phyloP scores from a whole-genome alignment of 2,113 vertebrate genomes.

The Aptenodytes patagonicus region DNA sequence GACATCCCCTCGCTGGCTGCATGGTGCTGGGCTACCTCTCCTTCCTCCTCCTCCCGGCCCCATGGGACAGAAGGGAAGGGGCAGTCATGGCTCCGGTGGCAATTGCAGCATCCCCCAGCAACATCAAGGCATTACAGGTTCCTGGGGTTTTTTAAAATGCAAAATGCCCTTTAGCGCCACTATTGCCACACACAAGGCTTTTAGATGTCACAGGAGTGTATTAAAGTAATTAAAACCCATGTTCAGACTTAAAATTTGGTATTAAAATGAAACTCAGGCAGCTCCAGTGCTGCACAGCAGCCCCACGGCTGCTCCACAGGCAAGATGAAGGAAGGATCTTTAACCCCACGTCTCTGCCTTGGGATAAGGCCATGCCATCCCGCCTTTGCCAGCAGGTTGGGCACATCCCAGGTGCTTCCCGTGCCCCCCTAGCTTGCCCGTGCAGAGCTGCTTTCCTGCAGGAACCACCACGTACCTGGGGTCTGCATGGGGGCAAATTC shows the following conservation, averaged over 20 bases:
- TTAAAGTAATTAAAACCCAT: background rate
- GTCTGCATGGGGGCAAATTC: background rate
- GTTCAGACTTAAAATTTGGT: background rate
- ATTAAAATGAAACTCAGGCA: background rate
- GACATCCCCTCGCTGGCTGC: background rate
- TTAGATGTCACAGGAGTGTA: background rate
- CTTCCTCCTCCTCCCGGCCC: background rate
- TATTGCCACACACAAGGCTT: background rate
- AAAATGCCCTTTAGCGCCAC: background rate
- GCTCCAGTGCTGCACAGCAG: background rate
- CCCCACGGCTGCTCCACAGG: background rate
- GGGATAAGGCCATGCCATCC: background rate
- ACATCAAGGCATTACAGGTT: background rate
- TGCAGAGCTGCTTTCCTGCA: background rate
- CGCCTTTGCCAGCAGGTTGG: background rate
- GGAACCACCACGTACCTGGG: fast-evolving
- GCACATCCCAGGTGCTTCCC: fast-evolving
- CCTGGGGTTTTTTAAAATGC: background rate
- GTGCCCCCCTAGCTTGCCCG: background rate
- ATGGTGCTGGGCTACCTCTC: background rate
- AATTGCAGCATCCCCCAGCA: background rate
- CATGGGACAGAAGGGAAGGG: background rate
- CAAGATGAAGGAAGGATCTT: background rate
- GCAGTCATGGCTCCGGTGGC: background rate
- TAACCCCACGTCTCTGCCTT: background rate